Percentiles rank a stretch among this genome's conserved stretches.
Conservation (phyloP, 2,888 invertebrate genomes). For the Galerucella nymphaeae region DNA sequence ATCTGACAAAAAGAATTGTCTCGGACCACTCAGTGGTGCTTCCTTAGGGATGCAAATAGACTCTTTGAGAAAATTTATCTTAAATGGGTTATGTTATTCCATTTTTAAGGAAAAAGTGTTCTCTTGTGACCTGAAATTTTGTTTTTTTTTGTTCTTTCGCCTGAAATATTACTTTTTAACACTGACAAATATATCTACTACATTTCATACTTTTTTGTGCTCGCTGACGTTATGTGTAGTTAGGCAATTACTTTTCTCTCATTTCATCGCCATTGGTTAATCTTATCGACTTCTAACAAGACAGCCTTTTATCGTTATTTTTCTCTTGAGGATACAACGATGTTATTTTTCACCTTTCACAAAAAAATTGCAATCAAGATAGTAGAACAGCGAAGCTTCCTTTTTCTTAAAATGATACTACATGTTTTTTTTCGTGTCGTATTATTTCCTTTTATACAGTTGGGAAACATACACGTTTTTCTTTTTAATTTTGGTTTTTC, state of each 20-base stretch:
- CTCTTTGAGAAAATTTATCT: no score
- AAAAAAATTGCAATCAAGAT: constrained; percentile 6
- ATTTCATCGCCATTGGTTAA: constrained; percentile 2
- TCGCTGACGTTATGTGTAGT: not conserved
- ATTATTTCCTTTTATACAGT: not conserved
- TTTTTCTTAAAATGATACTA: not conserved
- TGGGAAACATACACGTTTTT: not conserved
- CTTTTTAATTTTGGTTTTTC: not conserved
- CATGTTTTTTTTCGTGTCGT: not conserved
- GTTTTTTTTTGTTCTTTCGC: not conserved
- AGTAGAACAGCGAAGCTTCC: not conserved
- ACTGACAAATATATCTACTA: not conserved
- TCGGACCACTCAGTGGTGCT: no score
- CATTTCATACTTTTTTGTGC: not conserved
- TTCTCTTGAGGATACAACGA: not conserved
- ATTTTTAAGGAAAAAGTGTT: no score
- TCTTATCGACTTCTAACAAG: constrained; percentile 12
- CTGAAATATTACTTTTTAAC: not conserved
- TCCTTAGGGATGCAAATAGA: no score
- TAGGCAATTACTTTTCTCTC: constrained; percentile 8
- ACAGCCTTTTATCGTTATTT: constrained; percentile 16
- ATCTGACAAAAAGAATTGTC: no score
- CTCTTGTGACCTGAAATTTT: not conserved
- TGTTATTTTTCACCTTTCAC: constrained; percentile 2
- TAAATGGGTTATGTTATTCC: no score